Evolutionary conservation across 2,113 vertebrate genomes (phyloP).

Genomic region (Laticauda colubrina): DNA sequence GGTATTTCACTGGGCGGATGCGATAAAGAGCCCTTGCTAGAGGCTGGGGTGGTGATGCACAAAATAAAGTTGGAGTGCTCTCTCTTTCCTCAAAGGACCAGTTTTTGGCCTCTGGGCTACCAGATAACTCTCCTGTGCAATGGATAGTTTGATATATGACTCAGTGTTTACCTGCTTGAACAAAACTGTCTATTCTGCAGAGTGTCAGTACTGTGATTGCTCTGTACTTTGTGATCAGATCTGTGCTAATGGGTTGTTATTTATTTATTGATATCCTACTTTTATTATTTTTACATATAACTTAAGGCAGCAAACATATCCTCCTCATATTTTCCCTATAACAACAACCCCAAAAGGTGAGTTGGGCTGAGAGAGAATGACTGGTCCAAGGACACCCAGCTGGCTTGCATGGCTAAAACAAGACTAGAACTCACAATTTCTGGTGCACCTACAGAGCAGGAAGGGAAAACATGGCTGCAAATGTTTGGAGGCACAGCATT

Average conservation of each 20-base stretch:
- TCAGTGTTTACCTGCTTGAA: not conserved
- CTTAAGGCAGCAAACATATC: not conserved
- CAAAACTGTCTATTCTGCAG: not conserved
- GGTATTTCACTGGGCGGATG: not conserved
- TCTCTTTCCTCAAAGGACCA: not conserved
- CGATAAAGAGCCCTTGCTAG: not conserved
- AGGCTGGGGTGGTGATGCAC: not conserved
- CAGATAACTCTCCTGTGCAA: no score
- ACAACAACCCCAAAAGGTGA: not conserved
- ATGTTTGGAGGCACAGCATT: not conserved
- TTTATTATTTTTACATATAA: not conserved
- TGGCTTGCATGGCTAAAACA: not conserved
- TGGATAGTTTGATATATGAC: not conserved
- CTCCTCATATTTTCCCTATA: not conserved
- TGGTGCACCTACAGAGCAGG: not conserved
- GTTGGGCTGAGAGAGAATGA: not conserved
- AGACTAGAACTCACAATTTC: not conserved
- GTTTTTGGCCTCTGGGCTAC: not conserved
- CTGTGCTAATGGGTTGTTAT: not conserved
- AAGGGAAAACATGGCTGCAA: not conserved
- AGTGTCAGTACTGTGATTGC: not conserved
- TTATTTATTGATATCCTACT: not conserved
- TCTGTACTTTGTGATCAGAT: not conserved
- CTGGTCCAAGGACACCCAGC: not conserved
- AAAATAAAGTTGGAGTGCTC: not conserved